These are phyloP conservation scores for Ophion ellenae DNA, from an alignment of 2,888 invertebrate species.

Conservation along the genomic window DNA sequence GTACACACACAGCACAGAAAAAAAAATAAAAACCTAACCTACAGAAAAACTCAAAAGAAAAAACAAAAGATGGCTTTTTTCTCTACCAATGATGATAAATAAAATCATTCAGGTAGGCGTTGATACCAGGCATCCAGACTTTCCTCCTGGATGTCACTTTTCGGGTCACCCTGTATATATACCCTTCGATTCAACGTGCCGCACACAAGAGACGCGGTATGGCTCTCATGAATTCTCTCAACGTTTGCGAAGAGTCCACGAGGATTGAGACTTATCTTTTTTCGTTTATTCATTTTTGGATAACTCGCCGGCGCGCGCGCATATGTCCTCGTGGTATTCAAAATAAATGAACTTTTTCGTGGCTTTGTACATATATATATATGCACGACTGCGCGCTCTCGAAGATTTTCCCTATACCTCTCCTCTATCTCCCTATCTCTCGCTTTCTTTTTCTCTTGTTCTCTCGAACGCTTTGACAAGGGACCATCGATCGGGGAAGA, in stretches of 20 bases:
- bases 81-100: too few species aligned
- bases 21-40: too few species aligned
- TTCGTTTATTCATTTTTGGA: not conserved
- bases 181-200: conserved; percentile 10
- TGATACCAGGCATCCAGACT: not conserved
- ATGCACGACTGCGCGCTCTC: not conserved
- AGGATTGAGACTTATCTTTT: not conserved
- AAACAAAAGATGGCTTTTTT: too few species aligned
- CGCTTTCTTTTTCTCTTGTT: not conserved
- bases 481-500: conserved; percentile 61
- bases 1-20: too few species aligned
- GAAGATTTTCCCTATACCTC: not conserved
- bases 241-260: conserved; percentile 23
- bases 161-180: not conserved
- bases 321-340: conserved; percentile 14
- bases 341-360: conserved; percentile 45
- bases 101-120: not conserved
- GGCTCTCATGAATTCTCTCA: not conserved
- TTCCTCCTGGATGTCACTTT: not conserved
- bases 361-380: conserved; percentile 33
- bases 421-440: not conserved
- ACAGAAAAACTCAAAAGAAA: too few species aligned
- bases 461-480: conserved; percentile 42
- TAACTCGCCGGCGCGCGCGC: not conserved
- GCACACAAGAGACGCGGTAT: not conserved